Conservation (phyloP, 1,140 invertebrate genomes). For the Onthophagus taurus region DNA sequence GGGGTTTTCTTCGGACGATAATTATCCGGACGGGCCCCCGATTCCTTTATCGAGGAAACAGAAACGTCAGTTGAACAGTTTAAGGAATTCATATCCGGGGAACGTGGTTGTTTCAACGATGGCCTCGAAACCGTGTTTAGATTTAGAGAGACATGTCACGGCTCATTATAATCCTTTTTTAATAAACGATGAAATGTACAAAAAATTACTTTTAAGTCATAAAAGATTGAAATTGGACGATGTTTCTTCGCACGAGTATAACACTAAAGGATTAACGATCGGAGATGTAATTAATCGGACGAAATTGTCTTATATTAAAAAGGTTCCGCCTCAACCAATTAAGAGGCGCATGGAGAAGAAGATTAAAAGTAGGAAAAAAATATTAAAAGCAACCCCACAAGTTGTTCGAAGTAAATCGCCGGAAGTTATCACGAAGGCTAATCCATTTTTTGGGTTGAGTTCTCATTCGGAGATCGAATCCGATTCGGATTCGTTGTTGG, state of each 20-base stretch:
- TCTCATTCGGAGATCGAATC: constrained; percentile 35
- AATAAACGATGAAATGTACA: constrained; percentile 57
- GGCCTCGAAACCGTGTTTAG: constrained; percentile 36
- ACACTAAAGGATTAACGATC: constrained; percentile 28
- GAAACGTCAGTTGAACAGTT: constrained; percentile 36
- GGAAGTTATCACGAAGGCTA: constrained; percentile 16
- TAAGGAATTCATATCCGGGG: constrained; percentile 37
- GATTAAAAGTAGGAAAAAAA: constrained; percentile 22
- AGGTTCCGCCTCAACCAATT: constrained; percentile 31
- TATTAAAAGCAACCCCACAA: constrained; percentile 24
- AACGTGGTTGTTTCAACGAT: constrained; percentile 43
- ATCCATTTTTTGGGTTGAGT: constrained; percentile 24
- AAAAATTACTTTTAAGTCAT: constrained; percentile 54
- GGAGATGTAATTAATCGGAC: constrained; percentile 29
- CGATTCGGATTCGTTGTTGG: constrained; percentile 25
- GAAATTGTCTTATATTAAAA: constrained; percentile 38
- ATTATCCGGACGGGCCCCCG: constrained; percentile 56
- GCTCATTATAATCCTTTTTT: constrained; percentile 40
- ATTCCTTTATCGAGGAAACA: constrained; percentile 43
- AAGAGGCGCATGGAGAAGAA: constrained; percentile 33
- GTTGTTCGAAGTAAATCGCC: constrained; percentile 5
- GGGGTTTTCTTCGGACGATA: constrained; percentile 60
- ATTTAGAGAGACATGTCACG: constrained; percentile 38
- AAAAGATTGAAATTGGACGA: constrained; percentile 49
- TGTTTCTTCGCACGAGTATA: constrained; percentile 24